Percentiles rank a stretch among this genome's conserved stretches.
These are phyloP conservation scores for Axis porcinus DNA, from an alignment of 2,113 vertebrate species.

Conservation along the genomic window DNA sequence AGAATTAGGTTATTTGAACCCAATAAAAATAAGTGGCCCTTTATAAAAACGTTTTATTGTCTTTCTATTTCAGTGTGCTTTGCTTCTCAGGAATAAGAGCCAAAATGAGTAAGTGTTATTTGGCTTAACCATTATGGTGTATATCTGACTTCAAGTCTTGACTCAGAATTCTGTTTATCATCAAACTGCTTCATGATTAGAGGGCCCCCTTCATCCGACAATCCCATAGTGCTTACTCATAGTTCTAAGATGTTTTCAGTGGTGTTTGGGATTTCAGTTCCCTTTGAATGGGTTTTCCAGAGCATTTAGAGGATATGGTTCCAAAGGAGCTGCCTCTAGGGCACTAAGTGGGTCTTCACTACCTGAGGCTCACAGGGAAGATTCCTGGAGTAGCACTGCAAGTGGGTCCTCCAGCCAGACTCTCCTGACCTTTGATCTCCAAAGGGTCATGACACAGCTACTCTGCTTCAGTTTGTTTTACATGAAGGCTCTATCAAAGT, in stretches of 20 bases:
- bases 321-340: background rate
- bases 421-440: background rate
- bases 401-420: background rate
- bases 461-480: background rate
- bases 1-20: background rate
- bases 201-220: background rate
- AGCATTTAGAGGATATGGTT: background rate
- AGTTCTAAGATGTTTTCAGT: background rate
- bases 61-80: background rate
- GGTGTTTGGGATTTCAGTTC: background rate
- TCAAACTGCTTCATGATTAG: constrained; percentile 25
- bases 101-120: background rate
- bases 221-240: background rate
- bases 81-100: constrained; percentile 11
- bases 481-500: rapidly evolving
- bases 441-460: background rate
- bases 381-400: background rate
- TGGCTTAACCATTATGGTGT: background rate
- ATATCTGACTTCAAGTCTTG: background rate
- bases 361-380: background rate
- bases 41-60: background rate
- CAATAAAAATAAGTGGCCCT: background rate
- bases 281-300: background rate
- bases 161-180: constrained; percentile 8
- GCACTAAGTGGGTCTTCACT: background rate